Conservation (phyloP, 2,888 invertebrate genomes). For the Agonopterix heracliana region DNA sequence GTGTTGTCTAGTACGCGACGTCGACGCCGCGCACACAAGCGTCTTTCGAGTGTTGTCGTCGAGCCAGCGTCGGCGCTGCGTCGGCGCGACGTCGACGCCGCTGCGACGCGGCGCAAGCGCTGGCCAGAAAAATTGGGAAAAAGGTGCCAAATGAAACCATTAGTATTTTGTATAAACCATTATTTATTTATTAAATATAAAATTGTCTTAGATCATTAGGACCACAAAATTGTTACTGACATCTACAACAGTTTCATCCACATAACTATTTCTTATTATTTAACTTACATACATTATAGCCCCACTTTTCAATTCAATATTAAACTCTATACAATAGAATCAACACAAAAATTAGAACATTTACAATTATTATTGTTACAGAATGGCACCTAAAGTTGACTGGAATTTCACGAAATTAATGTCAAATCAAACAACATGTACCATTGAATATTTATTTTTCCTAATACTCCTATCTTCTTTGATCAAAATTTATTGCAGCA, state of each 20-base stretch:
- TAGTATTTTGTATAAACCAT: slow-evolving; percentile 39
- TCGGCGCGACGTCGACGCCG: too few relatives aligned
- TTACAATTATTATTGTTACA: slow-evolving; percentile 36
- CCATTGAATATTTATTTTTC: neutral
- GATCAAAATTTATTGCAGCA: neutral
- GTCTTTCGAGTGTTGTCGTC: too few relatives aligned
- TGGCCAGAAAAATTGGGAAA: too few relatives aligned
- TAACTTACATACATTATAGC: slow-evolving; percentile 20
- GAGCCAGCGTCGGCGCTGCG: too few relatives aligned
- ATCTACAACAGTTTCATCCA: slow-evolving; percentile 52
- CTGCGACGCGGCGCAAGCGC: too few relatives aligned
- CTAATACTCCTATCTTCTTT: neutral
- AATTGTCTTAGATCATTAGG: slow-evolving; percentile 57
- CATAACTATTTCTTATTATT: slow-evolving; percentile 22
- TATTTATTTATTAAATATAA: slow-evolving; percentile 68
- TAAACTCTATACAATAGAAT: slow-evolving; percentile 71
- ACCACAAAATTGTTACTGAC: slow-evolving; percentile 45
- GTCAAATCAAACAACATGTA: neutral
- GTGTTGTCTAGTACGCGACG: too few relatives aligned
- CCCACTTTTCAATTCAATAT: slow-evolving; percentile 25
- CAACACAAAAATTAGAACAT: slow-evolving; percentile 59
- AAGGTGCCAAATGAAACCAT: too few relatives aligned
- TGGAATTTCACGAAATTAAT: neutral
- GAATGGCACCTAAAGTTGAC: slow-evolving; percentile 22
- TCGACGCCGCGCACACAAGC: too few relatives aligned